Percentiles rank a stretch among this genome's conserved stretches.
These are phyloP conservation scores for Microtus pennsylvanicus DNA, from an alignment of 2,113 vertebrate genomes.

Conservation along the genomic window DNA sequence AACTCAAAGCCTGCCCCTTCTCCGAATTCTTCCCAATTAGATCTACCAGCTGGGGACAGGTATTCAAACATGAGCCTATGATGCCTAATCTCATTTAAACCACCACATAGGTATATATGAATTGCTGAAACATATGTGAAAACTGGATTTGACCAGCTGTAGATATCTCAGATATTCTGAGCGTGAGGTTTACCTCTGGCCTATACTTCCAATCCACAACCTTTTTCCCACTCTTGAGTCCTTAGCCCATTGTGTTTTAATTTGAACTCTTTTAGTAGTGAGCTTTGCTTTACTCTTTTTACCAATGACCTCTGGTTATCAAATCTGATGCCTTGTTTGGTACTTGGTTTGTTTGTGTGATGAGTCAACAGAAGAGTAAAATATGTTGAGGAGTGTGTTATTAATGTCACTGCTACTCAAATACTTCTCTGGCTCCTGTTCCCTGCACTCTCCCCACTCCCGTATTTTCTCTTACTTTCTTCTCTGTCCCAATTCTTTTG, in stretches of 20 bases:
- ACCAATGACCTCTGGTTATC: not conserved
- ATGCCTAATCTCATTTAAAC: not conserved
- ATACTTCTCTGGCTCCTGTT: not conserved
- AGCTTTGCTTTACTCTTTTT: not conserved
- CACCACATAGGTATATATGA: no score
- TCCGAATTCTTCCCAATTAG: not conserved
- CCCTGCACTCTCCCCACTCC: not conserved
- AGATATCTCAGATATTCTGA: not conserved
- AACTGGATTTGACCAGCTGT: not conserved
- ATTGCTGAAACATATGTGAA: conserved; percentile 37
- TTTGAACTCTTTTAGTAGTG: not conserved
- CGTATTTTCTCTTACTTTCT: not conserved
- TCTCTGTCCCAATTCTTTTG: not conserved
- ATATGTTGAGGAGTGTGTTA: not conserved
- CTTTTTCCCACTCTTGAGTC: not conserved
- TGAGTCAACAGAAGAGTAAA: conserved; percentile 15
- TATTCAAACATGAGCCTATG: not conserved
- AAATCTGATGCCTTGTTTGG: not conserved
- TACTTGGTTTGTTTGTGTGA: not conserved
- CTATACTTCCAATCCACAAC: not conserved
- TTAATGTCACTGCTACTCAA: not conserved
- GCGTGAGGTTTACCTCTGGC: not conserved
- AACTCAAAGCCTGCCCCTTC: not conserved
- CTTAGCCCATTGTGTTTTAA: not conserved
- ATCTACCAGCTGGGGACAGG: not conserved